phyloP scores from a whole-genome alignment of 1,140 invertebrate species.

The Cephus cinctus region DNA sequence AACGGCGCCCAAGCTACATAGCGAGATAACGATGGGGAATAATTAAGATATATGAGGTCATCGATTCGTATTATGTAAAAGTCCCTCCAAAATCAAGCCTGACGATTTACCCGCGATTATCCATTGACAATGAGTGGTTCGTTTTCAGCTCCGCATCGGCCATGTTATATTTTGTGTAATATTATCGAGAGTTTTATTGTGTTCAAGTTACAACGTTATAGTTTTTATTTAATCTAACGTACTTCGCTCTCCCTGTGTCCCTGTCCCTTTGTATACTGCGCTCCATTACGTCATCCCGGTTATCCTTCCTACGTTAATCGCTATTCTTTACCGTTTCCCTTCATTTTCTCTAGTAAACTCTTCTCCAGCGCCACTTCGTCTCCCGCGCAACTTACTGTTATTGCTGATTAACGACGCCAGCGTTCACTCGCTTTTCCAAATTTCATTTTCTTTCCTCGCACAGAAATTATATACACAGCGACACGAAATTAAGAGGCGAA shows the following conservation, averaged over 20 bases:
- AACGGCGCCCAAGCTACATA: too few species aligned
- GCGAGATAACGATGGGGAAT: too few species aligned
- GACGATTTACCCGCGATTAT: too few species aligned
- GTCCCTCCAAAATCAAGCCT: slow-evolving; percentile 14
- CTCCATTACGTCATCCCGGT: too few species aligned
- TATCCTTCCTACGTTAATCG: too few species aligned
- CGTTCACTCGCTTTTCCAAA: too few species aligned
- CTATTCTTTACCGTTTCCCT: background rate
- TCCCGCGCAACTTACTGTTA: background rate
- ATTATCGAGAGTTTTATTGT: slow-evolving; percentile 17
- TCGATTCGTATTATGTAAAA: slow-evolving; percentile 18
- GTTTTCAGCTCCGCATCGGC: background rate
- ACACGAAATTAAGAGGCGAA: too few species aligned
- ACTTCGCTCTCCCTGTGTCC: background rate
- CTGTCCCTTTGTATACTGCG: too few species aligned
- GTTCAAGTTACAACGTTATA: slow-evolving; percentile 18
- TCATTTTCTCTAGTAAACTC: background rate
- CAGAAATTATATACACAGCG: too few species aligned
- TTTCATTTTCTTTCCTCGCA: too few species aligned
- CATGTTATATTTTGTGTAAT: slow-evolving; percentile 17
- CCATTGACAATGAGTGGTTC: too few species aligned
- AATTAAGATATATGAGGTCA: too few species aligned
- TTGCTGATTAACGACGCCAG: background rate
- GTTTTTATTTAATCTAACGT: background rate
- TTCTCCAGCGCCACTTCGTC: background rate